Percentiles rank a stretch among this genome's conserved stretches.
Conservation (phyloP, 1,140 invertebrate species). For the Tetragnatha versicolor region DNA sequence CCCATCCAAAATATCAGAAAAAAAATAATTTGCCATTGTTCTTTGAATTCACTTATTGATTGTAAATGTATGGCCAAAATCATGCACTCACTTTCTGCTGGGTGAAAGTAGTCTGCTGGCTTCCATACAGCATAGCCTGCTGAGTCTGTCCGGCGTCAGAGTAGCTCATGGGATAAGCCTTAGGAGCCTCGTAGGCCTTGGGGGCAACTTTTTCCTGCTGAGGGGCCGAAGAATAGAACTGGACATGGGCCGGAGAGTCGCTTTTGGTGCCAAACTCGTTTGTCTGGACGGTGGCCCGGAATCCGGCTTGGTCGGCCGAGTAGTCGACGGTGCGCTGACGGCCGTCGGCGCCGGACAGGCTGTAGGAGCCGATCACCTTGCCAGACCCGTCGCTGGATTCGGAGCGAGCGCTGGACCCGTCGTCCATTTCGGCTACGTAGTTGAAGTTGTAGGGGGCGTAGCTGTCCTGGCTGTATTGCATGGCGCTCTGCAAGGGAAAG, state of each 20-base stretch:
- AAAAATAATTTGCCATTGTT: too few species aligned
- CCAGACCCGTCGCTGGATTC: constrained; percentile 56
- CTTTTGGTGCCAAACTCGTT: constrained; percentile 55
- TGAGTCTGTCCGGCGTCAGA: neutral
- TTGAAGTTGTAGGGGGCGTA: constrained; percentile 39
- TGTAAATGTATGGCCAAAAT: too few species aligned
- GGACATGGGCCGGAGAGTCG: constrained; percentile 50
- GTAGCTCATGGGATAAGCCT: too few species aligned
- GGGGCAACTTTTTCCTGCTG: neutral
- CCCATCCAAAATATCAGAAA: too few species aligned
- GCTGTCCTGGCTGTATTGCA: constrained; percentile 2
- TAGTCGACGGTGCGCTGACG: constrained; percentile 55
- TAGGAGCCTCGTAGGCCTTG: neutral
- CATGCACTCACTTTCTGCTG: too few species aligned
- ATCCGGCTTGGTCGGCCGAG: constrained; percentile 55
- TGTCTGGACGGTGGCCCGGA: constrained; percentile 53
- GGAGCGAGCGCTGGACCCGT: constrained; percentile 32
- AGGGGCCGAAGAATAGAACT: constrained; percentile 49
- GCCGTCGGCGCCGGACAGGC: constrained; percentile 55
- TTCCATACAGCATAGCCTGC: neutral
- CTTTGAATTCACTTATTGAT: too few species aligned
- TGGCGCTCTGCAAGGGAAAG: neutral
- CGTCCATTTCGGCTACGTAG: constrained; percentile 33
- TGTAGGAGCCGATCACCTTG: constrained; percentile 57
- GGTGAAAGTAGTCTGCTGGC: too few species aligned